A percentile compares a stretch with the other conserved stretches of the same genome.
These are phyloP conservation scores for Stichopus chloronotus DNA, from an alignment of 35 echinoderm and acorn worm species.

Conservation along the genomic window DNA sequence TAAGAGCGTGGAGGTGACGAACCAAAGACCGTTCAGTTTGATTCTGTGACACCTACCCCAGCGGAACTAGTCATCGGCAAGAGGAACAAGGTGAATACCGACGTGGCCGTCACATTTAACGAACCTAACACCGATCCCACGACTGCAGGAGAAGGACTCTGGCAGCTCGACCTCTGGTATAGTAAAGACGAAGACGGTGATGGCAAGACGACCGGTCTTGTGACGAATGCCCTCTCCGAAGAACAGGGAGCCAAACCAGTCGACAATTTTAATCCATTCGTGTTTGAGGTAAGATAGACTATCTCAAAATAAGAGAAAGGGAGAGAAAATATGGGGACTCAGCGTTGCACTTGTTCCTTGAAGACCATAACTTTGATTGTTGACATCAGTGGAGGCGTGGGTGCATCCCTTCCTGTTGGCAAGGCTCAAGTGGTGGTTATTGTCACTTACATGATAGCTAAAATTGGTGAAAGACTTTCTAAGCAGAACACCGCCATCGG, in stretches of 20 bases:
- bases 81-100: conserved; percentile 23
- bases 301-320: not conserved
- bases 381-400: too few relatives aligned
- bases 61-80: conserved; percentile 6
- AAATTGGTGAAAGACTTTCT: too few relatives aligned
- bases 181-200: conserved; percentile 43
- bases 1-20: conserved; percentile 22
- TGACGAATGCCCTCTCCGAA: not conserved
- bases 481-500: too few relatives aligned
- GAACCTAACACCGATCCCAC: conserved; percentile 27
- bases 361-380: too few relatives aligned
- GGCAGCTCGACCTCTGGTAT: conserved; percentile 23
- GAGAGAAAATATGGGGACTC: not conserved
- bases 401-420: too few relatives aligned
- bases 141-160: conserved; percentile 27
- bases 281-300: not conserved
- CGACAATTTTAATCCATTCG: conserved; percentile 37
- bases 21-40: conserved; percentile 37
- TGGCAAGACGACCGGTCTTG: not conserved
- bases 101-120: conserved; percentile 14
- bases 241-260: conserved; percentile 28
- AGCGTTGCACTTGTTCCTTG: too few relatives aligned
- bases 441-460: too few relatives aligned
- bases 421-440: too few relatives aligned
- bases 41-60: conserved; percentile 14